phyloP scores from a whole-genome alignment of 2,888 invertebrate genomes.

The Eupithecia subumbrata region DNA sequence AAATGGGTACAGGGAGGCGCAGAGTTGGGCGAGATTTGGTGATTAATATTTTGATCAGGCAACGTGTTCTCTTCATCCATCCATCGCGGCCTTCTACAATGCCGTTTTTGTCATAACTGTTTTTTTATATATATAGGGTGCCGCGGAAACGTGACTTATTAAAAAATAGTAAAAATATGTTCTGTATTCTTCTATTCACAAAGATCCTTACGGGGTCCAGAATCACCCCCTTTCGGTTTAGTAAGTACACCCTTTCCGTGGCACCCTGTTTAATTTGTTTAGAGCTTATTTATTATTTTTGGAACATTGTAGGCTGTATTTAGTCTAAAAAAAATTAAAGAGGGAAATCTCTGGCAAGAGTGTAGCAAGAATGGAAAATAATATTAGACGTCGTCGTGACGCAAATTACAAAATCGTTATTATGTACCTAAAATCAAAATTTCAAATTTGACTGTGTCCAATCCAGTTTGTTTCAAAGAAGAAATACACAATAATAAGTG shows the following conservation, averaged over 20 bases:
- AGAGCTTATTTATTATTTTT: no score
- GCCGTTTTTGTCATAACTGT: not conserved
- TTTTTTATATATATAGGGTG: no score
- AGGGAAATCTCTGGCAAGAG: not conserved
- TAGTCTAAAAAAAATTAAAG: not conserved
- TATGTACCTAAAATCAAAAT: not conserved
- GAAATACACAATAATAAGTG: not conserved
- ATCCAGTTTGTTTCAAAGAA: not conserved
- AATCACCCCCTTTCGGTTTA: no score
- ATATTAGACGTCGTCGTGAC: not conserved
- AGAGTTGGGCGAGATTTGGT: not conserved
- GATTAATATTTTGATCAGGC: not conserved
- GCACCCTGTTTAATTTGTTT: no score
- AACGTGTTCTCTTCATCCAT: not conserved
- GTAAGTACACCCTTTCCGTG: no score
- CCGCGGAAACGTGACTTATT: no score
- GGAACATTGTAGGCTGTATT: not conserved
- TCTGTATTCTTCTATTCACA: no score
- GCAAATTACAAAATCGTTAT: not conserved
- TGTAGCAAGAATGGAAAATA: not conserved
- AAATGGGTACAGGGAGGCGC: conserved; percentile 50
- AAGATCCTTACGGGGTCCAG: no score
- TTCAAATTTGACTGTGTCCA: not conserved
- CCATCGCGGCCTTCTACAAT: not conserved
- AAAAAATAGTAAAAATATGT: no score